Conservation (phyloP, 1,140 invertebrate genomes). For the Scaptomyza pallida region DNA sequence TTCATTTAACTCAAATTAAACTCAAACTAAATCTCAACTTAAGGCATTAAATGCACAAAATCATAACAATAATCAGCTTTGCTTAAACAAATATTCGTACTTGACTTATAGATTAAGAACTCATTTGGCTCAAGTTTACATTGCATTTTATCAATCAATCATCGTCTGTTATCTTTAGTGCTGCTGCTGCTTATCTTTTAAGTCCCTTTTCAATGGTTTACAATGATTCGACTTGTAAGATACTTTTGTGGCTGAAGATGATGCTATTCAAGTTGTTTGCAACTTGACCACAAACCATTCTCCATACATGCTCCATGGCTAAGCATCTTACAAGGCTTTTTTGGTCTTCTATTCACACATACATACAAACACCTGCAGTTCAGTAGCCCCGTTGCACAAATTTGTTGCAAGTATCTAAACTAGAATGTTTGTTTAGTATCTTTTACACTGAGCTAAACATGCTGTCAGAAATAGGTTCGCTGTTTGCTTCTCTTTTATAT, state of each 20-base stretch:
- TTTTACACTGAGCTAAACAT: slow-evolving; percentile 32
- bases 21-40: not conserved
- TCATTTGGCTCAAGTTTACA: slow-evolving; percentile 11
- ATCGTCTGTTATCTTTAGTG: not conserved
- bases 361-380: slow-evolving; percentile 33
- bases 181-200: slow-evolving; percentile 15
- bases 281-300: slow-evolving; percentile 40
- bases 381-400: slow-evolving; percentile 49
- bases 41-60: too few species aligned
- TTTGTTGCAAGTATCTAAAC: slow-evolving; percentile 63
- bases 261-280: slow-evolving; percentile 42
- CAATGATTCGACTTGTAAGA: slow-evolving; percentile 17
- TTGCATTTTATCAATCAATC: slow-evolving; percentile 24
- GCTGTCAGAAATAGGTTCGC: slow-evolving; percentile 17
- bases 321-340: slow-evolving; percentile 39
- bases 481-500: not conserved
- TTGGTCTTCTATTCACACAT: not conserved
- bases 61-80: not conserved
- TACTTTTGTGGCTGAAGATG: slow-evolving; percentile 34
- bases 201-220: slow-evolving; percentile 37
- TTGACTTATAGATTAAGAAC: slow-evolving; percentile 17
- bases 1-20: not conserved
- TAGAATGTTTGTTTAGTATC: slow-evolving; percentile 77
- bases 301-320: slow-evolving; percentile 15
- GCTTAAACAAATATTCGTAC: slow-evolving; percentile 4